Evolutionary conservation across 92 coral and sea anemone genomes (phyloP).

Genomic region (Porites evermanni): DNA sequence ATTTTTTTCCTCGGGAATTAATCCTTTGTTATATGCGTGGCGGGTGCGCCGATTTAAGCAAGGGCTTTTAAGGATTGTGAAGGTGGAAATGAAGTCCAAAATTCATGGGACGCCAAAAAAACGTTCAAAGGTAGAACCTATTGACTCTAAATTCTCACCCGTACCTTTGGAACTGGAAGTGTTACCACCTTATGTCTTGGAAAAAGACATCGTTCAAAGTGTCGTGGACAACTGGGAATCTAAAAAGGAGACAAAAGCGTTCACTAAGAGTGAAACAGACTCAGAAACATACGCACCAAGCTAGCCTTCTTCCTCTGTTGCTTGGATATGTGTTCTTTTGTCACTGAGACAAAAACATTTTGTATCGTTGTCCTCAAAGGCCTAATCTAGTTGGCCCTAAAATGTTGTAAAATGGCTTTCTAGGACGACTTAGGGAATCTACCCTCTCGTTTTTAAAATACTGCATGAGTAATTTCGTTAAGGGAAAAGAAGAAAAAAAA

Average conservation of each 20-base stretch:
- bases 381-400: too few relatives aligned
- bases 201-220: background rate
- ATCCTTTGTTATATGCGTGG: conserved; percentile 82
- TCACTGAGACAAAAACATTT: background rate
- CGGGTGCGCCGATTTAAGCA: conserved; percentile 72
- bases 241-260: background rate
- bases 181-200: background rate
- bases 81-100: background rate
- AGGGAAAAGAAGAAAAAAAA: too few relatives aligned
- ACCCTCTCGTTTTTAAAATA: too few relatives aligned
- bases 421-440: too few relatives aligned
- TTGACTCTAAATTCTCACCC: background rate
- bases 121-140: background rate
- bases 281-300: background rate
- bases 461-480: too few relatives aligned
- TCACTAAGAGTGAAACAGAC: background rate
- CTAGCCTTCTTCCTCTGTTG: background rate
- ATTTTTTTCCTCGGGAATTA: conserved; percentile 77
- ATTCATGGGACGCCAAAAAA: background rate
- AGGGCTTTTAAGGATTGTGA: conserved; percentile 55
- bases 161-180: background rate
- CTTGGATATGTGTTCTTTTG: background rate
- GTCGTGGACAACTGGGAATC: background rate
- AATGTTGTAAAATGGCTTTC: too few relatives aligned
- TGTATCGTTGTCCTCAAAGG: too few relatives aligned